Base-by-base conservation (phyloP, 2,113 vertebrate species). In the Lampris megalopsis region DNA sequence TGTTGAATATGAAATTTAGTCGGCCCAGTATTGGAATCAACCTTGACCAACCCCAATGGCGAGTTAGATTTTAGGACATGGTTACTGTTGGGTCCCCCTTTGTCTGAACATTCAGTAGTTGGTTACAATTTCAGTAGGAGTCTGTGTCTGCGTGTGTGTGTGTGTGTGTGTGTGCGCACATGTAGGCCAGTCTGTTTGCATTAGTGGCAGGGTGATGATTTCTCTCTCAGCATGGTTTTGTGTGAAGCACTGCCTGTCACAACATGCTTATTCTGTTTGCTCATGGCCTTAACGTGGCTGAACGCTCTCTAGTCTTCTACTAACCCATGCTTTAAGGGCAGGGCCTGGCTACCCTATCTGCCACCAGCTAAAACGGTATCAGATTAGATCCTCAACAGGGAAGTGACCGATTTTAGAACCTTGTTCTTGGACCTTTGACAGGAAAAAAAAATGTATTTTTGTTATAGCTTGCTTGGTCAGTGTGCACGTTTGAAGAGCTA, bases 181-280 rank as follows among this genome's bases (percentile, higher is more conserved):
- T 73, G 36, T 61, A 58, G 56, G 10, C 41, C 41, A 49, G 56
- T 7, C 60, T 37, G 65, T 80, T 72, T 86, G 64, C 45, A 58
- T 73, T 67, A 60, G 72, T 56, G 9, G 41, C 62, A 62, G 38
- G 9, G 48, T 56, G 79, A 70, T 79, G 71, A 69, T 50, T 82
- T 40, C 9, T 63, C 24, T 71, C 40, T 58, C 40, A 11, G 52
- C 53, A 1, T 45, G 52, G 42, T 49, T 70, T 72, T 48, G 70
- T 71, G 65, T 79, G 68, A 77, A 7, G 58, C 9, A 41, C 57
- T 83, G 63, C 88, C 79, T 89, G 89, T 90, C 77, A 5, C 75
- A 83, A 78, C 89, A 84, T 4, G 88, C 84, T 86, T 58, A 65
- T 61, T 79, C 38, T 80, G 84, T 87, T 82, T 80, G 65, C 69